These are phyloP conservation scores for Portunus trituberculatus DNA, from an alignment of 1,140 invertebrate species.

Conservation along the genomic window DNA sequence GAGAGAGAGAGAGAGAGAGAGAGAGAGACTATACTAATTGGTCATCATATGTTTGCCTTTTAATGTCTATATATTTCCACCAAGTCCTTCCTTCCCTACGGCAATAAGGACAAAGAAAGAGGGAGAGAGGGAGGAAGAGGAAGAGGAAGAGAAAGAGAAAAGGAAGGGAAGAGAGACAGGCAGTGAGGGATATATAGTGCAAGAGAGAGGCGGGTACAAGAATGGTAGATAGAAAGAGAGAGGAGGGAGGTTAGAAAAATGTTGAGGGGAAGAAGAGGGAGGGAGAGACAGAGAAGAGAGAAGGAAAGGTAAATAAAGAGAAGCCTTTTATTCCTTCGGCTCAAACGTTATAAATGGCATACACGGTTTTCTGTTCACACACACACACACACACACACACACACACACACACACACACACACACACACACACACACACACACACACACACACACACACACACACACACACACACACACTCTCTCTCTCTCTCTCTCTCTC, in stretches of 20 bases:
- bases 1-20: constrained; percentile 20
- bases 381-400: not conserved
- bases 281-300: not conserved
- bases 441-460: no score
- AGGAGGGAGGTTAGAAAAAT: not conserved
- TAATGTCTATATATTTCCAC: not conserved
- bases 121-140: not conserved
- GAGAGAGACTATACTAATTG: not conserved
- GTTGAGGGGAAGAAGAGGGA: not conserved
- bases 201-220: not conserved
- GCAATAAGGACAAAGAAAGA: not conserved
- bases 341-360: no score
- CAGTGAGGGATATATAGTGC: not conserved
- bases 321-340: no score
- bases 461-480: no score
- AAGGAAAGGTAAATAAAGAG: not conserved
- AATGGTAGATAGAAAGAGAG: not conserved
- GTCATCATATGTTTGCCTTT: not conserved
- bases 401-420: not conserved
- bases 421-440: no score
- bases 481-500: no score
- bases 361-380: no score
- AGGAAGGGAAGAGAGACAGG: not conserved
- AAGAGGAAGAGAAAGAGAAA: not conserved
- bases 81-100: not conserved